Percentiles rank a stretch among this genome's conserved stretches.
Conservation (phyloP, 30 jellyfish, hydroid and myxozoan species). For the Turritopsis rubra region DNA sequence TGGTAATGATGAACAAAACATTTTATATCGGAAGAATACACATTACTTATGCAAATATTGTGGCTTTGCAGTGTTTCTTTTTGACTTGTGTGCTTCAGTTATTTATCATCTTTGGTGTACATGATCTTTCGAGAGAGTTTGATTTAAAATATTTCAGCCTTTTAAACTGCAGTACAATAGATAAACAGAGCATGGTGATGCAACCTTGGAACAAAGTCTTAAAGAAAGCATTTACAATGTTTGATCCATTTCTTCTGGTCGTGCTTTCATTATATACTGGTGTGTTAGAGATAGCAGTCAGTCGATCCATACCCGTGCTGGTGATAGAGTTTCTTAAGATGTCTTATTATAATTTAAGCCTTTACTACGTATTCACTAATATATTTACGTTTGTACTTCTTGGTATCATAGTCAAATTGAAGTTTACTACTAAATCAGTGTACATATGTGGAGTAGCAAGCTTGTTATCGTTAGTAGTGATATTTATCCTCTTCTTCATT, state of each 20-base stretch:
- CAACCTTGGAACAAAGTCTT: too few species aligned
- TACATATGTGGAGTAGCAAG: neutral
- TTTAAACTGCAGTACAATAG: too few species aligned
- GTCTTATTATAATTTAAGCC: neutral
- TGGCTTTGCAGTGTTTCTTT: neutral
- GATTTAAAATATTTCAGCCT: neutral
- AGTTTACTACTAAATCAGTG: neutral
- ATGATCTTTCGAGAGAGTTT: neutral
- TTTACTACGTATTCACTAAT: neutral
- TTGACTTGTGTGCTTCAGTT: neutral
- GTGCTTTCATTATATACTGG: neutral
- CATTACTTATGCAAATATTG: neutral
- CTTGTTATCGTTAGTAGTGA: neutral
- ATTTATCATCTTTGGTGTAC: neutral
- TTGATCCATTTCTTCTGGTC: neutral
- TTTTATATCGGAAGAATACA: neutral
- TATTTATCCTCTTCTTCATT: neutral
- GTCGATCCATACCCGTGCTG: neutral
- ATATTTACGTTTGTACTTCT: neutral
- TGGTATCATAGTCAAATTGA: too few species aligned
- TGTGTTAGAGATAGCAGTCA: neutral
- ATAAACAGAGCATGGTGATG: too few species aligned
- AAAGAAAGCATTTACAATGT: neutral
- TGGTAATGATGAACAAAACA: neutral
- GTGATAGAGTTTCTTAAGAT: neutral